These are phyloP conservation scores for Drosophila meridionalis DNA, from an alignment of 2,888 invertebrate species.

Conservation along the genomic window DNA sequence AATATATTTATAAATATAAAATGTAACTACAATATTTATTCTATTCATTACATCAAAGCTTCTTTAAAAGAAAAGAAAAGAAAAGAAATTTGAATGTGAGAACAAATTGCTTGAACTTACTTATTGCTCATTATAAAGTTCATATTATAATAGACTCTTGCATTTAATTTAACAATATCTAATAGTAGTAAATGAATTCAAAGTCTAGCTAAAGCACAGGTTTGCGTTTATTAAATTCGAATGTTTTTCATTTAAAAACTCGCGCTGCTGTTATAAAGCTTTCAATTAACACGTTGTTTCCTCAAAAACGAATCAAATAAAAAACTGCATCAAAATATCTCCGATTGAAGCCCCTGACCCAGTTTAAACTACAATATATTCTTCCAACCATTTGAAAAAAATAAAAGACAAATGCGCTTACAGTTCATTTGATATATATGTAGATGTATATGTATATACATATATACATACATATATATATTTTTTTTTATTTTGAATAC, in stretches of 20 bases:
- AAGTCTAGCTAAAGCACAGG: too few species aligned
- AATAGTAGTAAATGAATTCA: not conserved
- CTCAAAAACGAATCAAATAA: not conserved
- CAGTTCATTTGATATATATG: slow-evolving; percentile 7
- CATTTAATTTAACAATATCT: not conserved
- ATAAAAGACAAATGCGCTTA: not conserved
- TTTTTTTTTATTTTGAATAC: slow-evolving; percentile 28
- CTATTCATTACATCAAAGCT: too few species aligned
- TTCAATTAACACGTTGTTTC: slow-evolving; percentile 30
- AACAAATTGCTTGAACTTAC: too few species aligned
- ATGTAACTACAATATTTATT: too few species aligned
- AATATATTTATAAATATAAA: too few species aligned
- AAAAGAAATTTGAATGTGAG: too few species aligned
- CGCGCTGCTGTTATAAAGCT: not conserved
- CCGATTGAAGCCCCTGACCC: slow-evolving; percentile 45
- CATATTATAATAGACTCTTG: not conserved
- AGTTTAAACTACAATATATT: slow-evolving; percentile 35
- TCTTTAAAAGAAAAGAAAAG: too few species aligned
- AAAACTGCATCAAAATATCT: slow-evolving; percentile 10
- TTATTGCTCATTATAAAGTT: not conserved
- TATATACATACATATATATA: not conserved
- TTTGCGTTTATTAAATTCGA: not conserved
- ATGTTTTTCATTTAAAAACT: not conserved
- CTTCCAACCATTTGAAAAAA: slow-evolving; percentile 11
- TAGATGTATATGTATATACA: not conserved